A percentile compares a stretch with the other conserved stretches of the same genome.
phyloP scores from a whole-genome alignment of 2,888 invertebrate species.

The Eupelmus urozonus region DNA sequence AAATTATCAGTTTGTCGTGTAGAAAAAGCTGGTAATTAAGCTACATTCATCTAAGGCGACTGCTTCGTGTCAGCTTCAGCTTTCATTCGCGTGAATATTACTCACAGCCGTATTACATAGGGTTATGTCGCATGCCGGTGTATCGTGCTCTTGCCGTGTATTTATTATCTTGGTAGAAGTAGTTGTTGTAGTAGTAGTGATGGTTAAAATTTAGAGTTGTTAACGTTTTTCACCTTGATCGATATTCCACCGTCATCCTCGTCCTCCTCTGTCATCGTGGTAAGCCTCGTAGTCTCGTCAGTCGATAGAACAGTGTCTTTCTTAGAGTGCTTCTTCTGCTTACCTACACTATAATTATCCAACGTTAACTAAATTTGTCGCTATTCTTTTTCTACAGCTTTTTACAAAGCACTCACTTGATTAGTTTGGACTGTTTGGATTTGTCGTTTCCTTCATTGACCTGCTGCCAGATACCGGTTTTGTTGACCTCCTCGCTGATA shows the following conservation, averaged over 20 bases:
- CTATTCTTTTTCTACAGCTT: neutral
- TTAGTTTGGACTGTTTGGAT: constrained; percentile 73
- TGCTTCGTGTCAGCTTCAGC: constrained; percentile 62
- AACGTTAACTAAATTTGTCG: constrained; percentile 25
- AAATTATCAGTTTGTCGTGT: constrained; percentile 26
- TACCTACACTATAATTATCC: constrained; percentile 76
- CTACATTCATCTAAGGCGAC: constrained; percentile 59
- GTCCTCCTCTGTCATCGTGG: constrained; percentile 92
- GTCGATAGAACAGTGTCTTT: constrained; percentile 82
- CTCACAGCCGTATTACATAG: constrained; percentile 67
- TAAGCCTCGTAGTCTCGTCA: constrained; percentile 83
- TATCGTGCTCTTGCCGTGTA: constrained; percentile 73
- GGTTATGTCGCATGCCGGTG: constrained; percentile 71
- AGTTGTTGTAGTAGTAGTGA: constrained; percentile 45
- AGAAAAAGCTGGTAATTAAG: constrained; percentile 45
- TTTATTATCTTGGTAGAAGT: constrained; percentile 63
- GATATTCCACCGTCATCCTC: constrained; percentile 82
- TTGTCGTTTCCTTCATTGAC: constrained; percentile 85
- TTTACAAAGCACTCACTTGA: constrained; percentile 68
- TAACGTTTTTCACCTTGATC: constrained; percentile 79
- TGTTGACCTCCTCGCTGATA: constrained; percentile 95
- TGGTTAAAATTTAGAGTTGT: constrained; percentile 69
- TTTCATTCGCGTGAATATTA: constrained; percentile 65
- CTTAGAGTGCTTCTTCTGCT: constrained; percentile 84
- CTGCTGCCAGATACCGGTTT: constrained; percentile 96